Base-by-base conservation (phyloP, 2,113 vertebrate species). In the Prolemur simus region DNA sequence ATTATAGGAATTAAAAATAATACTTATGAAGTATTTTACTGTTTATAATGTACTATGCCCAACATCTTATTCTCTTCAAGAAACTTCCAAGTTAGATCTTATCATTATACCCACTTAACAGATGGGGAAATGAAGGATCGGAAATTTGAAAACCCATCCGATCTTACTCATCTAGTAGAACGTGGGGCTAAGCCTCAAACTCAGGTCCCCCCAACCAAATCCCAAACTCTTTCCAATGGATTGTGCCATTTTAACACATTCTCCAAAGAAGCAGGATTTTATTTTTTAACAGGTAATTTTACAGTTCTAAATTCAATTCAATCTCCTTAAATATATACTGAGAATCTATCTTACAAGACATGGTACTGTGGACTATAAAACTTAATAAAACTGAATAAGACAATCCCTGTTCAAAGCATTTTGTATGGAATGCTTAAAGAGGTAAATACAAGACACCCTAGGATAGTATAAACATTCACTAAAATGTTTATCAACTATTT, bases 301-400 rank as follows among this genome's bases (percentile, higher is more conserved):
- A 64, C 6, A 83, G 27, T 56, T 90, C 32, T 87, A 95, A 95
- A 92, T 77, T 80, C 66, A 95, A 89, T 56, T 71, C 60, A 74
- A 68, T 78, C 47, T 91, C 15, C 37, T 89, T 60, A 83, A 94
- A 77, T 81, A 66, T 60, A 56, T 54, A 89, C 12, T 56, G 1
- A 96, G 45, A 94, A 82, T 0, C 60, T 56, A 69, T 34, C 5
- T 47, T 63, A 2, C 2, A 49, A 85, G 23, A 27, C 42, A 77
- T 42, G n/a, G 27, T 89, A 39, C 9, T 66, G 20, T 34, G 34
- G 23, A 71, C 71, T 45, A 85, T 23, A 88, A 76, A 95, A 80
- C n/a, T 80, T 80, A 68, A n/a, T 1, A 18, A 13, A 94, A 39
- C 5, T 81, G n/a, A 94, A 58, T 17, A 64, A 83, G 42, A 58